Conservation (phyloP, 2,888 invertebrate species). For the Nymphalis urticae region DNA sequence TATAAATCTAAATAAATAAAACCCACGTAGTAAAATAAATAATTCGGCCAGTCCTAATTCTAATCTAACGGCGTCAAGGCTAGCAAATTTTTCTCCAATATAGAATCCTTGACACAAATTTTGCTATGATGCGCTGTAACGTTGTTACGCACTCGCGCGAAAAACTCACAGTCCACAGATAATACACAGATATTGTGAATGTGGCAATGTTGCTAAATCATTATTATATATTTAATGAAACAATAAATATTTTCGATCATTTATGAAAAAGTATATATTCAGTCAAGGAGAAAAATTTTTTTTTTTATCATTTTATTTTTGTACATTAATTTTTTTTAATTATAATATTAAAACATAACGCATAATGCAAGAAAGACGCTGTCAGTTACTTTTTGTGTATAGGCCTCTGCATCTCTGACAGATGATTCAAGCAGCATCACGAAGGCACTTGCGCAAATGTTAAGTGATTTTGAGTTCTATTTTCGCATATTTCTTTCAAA, state of each 20-base stretch:
- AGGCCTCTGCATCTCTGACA: too few species aligned
- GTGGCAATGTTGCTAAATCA: neutral
- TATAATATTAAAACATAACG: neutral
- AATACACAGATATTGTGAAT: conserved; percentile 10
- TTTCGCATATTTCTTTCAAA: too few species aligned
- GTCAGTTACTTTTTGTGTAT: too few species aligned
- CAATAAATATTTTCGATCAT: neutral
- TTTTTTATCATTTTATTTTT: neutral
- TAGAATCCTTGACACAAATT: conserved; percentile 73
- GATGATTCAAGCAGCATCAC: too few species aligned
- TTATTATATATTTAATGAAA: neutral
- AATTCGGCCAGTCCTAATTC: conserved; percentile 71
- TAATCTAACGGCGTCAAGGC: conserved; percentile 70
- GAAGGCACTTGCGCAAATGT: too few species aligned
- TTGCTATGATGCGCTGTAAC: conserved; percentile 52
- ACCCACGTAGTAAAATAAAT: conserved; percentile 56
- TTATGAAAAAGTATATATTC: too few species aligned
- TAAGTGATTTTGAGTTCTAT: too few species aligned
- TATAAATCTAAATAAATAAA: conserved; percentile 40
- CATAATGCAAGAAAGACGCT: too few species aligned
- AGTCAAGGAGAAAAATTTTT: too few species aligned
- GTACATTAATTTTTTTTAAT: neutral
- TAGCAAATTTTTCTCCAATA: conserved; percentile 73
- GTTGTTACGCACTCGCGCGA: conserved; percentile 50
- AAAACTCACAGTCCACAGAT: conserved; percentile 47